Conservation (phyloP, 1,140 invertebrate genomes). For the Gryon sp. region DNA sequence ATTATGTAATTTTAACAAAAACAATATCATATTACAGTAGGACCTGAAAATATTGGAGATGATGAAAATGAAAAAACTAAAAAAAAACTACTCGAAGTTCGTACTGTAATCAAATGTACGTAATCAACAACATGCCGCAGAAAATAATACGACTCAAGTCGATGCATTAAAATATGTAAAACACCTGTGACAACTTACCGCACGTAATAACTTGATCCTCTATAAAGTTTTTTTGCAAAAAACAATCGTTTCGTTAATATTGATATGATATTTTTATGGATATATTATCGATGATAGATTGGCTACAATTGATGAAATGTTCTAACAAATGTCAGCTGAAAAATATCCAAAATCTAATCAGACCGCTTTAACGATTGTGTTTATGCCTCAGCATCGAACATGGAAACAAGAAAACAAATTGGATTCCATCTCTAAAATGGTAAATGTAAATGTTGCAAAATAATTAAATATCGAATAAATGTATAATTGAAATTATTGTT, state of each 20-base stretch:
- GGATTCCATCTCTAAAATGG: too few relatives aligned
- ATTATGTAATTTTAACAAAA: slow-evolving; percentile 13
- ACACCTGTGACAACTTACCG: slow-evolving; percentile 56
- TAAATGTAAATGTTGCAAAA: too few relatives aligned
- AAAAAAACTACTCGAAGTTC: slow-evolving; percentile 16
- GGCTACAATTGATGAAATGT: too few relatives aligned
- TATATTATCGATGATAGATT: slow-evolving; percentile 4
- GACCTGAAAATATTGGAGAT: too few relatives aligned
- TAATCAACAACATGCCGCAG: slow-evolving; percentile 48
- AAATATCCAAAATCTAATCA: too few relatives aligned
- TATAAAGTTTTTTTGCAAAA: slow-evolving; percentile 54
- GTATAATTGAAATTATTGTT: too few relatives aligned
- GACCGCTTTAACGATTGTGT: too few relatives aligned
- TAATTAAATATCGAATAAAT: too few relatives aligned
- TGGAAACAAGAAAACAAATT: too few relatives aligned
- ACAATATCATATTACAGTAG: slow-evolving; percentile 25
- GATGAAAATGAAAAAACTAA: too few relatives aligned
- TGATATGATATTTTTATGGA: neutral
- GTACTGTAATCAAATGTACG: slow-evolving; percentile 39
- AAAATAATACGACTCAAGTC: slow-evolving; percentile 46
- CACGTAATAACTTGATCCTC: slow-evolving; percentile 60
- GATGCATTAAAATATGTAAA: slow-evolving; percentile 50
- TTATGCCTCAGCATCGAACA: too few relatives aligned
- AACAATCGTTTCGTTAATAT: slow-evolving; percentile 51
- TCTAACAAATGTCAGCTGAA: too few relatives aligned